A percentile compares a stretch with the other conserved stretches of the same genome.
Conservation (phyloP, 2,797 vertebrate species). For the Molossus molossus region DNA sequence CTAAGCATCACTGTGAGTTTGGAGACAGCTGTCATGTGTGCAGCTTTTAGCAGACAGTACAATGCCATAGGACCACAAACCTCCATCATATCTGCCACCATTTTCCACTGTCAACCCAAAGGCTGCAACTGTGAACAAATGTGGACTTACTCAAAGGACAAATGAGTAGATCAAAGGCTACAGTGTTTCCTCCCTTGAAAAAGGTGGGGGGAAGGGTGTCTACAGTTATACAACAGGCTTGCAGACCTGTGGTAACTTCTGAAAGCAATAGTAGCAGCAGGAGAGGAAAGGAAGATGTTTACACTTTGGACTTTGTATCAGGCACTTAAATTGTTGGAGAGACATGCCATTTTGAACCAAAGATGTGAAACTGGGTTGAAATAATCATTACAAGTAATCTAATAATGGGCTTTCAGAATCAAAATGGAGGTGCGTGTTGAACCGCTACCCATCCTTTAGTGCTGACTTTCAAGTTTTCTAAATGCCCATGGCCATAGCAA, state of each 20-base stretch:
- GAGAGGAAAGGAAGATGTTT: slow-evolving; percentile 87
- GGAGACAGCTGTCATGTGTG: slow-evolving; percentile 71
- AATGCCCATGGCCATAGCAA: slow-evolving; percentile 91
- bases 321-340: slow-evolving; percentile 92
- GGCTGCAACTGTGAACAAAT: slow-evolving; percentile 84
- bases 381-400: slow-evolving; percentile 88
- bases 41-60: slow-evolving; percentile 69
- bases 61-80: slow-evolving; percentile 78
- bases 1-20: slow-evolving; percentile 63
- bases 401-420: slow-evolving; percentile 91
- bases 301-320: slow-evolving; percentile 90
- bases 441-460: slow-evolving; percentile 88
- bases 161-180: slow-evolving; percentile 75
- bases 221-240: slow-evolving; percentile 62
- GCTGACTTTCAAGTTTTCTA: slow-evolving; percentile 90
- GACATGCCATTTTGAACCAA: slow-evolving; percentile 91
- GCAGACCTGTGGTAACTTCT: slow-evolving; percentile 80
- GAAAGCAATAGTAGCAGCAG: slow-evolving; percentile 82
- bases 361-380: slow-evolving; percentile 89
- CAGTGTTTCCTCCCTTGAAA: slow-evolving; percentile 58
- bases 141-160: slow-evolving; percentile 81
- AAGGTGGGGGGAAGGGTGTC: slow-evolving; percentile 30
- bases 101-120: slow-evolving; percentile 76
- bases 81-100: slow-evolving; percentile 42
- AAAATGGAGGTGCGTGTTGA: slow-evolving; percentile 89